Conservation (phyloP, 1,140 invertebrate genomes). For the Cephus cinctus region DNA sequence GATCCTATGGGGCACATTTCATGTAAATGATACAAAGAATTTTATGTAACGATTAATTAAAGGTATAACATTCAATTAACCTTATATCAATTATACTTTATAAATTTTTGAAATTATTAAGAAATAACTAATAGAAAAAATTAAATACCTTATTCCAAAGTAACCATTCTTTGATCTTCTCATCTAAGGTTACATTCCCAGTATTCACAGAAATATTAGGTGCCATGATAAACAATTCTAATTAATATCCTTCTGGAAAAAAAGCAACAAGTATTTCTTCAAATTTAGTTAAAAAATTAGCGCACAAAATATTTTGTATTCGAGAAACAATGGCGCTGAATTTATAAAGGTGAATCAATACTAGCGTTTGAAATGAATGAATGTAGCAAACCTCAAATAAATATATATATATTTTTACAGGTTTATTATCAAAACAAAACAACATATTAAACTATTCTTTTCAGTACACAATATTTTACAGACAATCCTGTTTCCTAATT, state of each 20-base stretch:
- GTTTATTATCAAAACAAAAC: not conserved
- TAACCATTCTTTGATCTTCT: conserved; percentile 64
- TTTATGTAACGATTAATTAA: conserved; percentile 2
- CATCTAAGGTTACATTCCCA: conserved; percentile 52
- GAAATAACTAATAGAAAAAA: conserved; percentile 2
- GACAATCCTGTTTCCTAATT: no score
- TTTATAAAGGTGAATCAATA: not conserved
- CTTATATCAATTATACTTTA: conserved; percentile 5
- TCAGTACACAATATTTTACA: no score
- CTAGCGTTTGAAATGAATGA: no score
- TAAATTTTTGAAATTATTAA: conserved; percentile 1
- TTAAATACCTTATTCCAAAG: conserved; percentile 62
- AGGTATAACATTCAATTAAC: not conserved
- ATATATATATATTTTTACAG: no score
- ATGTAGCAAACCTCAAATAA: no score
- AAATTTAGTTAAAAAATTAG: not conserved
- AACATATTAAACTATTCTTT: not conserved
- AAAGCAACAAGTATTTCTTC: not conserved
- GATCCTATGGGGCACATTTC: conserved; percentile 60
- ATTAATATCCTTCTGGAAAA: not conserved
- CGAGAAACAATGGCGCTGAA: not conserved
- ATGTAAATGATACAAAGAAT: no score
- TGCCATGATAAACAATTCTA: conserved; percentile 18
- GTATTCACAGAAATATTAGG: conserved; percentile 30
- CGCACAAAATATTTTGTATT: not conserved